Percentiles rank a stretch among this genome's conserved stretches.
These are phyloP conservation scores for Heteronetta atricapilla DNA, from an alignment of 2,113 vertebrate species.

Conservation along the genomic window DNA sequence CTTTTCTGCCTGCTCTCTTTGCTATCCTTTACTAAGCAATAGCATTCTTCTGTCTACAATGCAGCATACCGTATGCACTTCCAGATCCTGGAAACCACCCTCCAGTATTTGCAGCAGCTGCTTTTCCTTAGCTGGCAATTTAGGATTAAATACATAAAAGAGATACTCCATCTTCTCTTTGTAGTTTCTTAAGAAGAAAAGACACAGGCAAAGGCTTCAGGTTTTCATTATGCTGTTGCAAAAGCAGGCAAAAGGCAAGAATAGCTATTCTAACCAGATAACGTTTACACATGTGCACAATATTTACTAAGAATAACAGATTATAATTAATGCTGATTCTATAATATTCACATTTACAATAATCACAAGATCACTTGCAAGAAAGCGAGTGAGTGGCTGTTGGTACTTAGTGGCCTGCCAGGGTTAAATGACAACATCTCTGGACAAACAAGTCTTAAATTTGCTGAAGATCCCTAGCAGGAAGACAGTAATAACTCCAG, in stretches of 20 bases:
- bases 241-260: neutral
- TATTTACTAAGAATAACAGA: neutral
- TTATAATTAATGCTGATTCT: neutral
- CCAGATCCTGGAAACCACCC: constrained; percentile 79
- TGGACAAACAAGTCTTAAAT: neutral
- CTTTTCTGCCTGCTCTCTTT: neutral
- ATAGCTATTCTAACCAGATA: neutral
- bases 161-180: constrained; percentile 82
- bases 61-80: constrained; percentile 67
- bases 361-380: neutral
- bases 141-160: constrained; percentile 80
- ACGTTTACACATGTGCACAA: neutral
- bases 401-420: neutral
- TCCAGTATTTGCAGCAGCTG: constrained; percentile 81
- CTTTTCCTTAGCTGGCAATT: constrained; percentile 72
- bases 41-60: neutral
- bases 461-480: neutral
- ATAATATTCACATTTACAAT: neutral
- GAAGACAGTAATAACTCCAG: neutral
- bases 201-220: neutral
- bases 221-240: neutral
- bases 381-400: neutral
- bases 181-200: constrained; percentile 71
- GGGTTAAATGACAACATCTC: neutral
- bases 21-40: neutral